phyloP scores from a whole-genome alignment of 2,888 invertebrate genomes.

The Eupeodes luniger region DNA sequence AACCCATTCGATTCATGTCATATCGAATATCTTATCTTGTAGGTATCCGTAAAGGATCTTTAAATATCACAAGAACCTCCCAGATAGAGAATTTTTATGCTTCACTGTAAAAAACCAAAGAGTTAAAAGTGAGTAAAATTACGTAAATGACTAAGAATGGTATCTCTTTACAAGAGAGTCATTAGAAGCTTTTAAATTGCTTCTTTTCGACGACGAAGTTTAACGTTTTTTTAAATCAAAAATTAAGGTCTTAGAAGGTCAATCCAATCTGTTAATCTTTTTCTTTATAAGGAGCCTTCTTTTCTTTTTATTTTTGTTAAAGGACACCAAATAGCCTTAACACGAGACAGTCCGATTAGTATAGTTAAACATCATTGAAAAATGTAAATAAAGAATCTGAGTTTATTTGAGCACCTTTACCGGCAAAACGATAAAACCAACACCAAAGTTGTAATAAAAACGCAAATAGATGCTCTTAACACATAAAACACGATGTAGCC shows the following conservation, averaged over 20 bases:
- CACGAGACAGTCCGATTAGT: constrained; percentile 37
- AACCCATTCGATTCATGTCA: constrained; percentile 21
- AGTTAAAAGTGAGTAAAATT: constrained; percentile 38
- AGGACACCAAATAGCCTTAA: constrained; percentile 26
- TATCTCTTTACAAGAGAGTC: constrained; percentile 9
- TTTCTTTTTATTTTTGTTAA: constrained; percentile 10
- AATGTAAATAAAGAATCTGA: constrained; percentile 59
- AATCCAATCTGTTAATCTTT: constrained; percentile 50
- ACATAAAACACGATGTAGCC: constrained; percentile 73
- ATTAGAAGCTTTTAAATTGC: constrained; percentile 57
- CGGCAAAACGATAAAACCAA: constrained; percentile 69
- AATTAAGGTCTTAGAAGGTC: constrained; percentile 43
- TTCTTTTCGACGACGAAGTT: constrained; percentile 1
- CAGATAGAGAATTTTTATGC: constrained; percentile 52
- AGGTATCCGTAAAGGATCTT: constrained; percentile 21
- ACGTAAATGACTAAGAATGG: constrained; percentile 32
- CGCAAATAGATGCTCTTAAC: constrained; percentile 70
- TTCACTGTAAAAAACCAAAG: constrained; percentile 26
- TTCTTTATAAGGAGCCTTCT: constrained; percentile 9
- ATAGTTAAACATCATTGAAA: constrained; percentile 51
- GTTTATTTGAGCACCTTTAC: constrained; percentile 67
- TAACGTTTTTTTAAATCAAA: neutral
- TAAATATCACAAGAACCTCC: constrained; percentile 56
- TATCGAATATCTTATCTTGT: constrained; percentile 20
- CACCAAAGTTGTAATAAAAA: constrained; percentile 72